Evolutionary conservation across 2,797 vertebrate species (phyloP).

Genomic region (Acrossocheilus wenchowensis): DNA sequence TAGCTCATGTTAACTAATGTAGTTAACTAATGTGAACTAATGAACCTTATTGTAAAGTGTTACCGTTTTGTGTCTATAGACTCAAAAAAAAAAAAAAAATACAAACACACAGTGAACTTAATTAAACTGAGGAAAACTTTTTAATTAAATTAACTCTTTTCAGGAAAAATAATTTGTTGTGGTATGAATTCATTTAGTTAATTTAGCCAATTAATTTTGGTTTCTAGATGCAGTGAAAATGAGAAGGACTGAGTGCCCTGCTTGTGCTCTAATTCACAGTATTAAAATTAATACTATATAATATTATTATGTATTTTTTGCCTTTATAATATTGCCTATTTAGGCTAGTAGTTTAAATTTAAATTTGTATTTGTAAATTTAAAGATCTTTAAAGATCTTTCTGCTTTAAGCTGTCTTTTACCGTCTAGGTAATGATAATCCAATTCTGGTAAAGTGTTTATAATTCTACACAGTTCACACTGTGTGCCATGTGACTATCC

Average conservation of each 20-base stretch:
- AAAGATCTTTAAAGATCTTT: not conserved
- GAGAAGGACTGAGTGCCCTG: not conserved
- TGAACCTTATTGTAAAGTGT: too few relatives aligned
- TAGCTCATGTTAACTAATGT: too few relatives aligned
- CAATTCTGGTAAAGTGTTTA: not conserved
- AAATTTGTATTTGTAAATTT: not conserved
- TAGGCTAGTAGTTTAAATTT: not conserved
- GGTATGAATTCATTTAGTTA: not conserved
- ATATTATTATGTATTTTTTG: not conserved
- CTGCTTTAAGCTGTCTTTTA: not conserved
- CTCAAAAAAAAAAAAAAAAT: not conserved
- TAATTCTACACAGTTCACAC: not conserved
- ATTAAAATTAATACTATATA: not conserved
- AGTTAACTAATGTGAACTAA: too few relatives aligned
- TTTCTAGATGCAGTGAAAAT: not conserved
- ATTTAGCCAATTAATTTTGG: not conserved
- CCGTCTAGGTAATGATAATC: not conserved
- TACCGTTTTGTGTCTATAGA: not conserved
- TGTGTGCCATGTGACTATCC: not conserved
- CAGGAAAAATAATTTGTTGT: not conserved
- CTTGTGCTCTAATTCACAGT: not conserved
- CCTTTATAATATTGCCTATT: not conserved
- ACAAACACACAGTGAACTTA: not conserved
- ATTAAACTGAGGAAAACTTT: not conserved
- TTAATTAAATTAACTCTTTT: slow-evolving; percentile 9